Base-by-base conservation (phyloP, 2,797 vertebrate genomes). In the Acipenser oxyrinchus region DNA sequence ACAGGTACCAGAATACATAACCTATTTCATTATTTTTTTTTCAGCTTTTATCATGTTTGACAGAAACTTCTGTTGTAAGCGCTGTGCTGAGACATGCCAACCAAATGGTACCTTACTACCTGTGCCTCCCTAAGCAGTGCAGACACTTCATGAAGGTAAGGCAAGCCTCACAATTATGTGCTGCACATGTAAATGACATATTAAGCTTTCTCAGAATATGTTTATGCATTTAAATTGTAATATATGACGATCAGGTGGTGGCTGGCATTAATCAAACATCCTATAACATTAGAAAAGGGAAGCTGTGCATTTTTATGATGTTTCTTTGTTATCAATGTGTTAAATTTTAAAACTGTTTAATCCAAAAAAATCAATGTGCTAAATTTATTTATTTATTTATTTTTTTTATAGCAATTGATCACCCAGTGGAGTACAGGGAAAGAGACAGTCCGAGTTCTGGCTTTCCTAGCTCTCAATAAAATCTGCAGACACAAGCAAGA, bases 391-490 rank as follows among this genome's bases (percentile, higher is more conserved):
- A n/a, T n/a, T n/a, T n/a, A n/a, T 59, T 67, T 18, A n/a, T n/a
- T n/a, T n/a, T n/a, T 7, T 3, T 1, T 74, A 51, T 67, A 97
- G 96, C 91, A 91, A 91, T 66, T 89, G 62, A 68, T 93, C 67
- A 81, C 83, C 51, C 88, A 94, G 68, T 99, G 96, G 97, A 94
- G 95, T 81, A 95, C 93, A 0, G 96, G 95, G 0, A 95, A 99
- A 73, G 96, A 99, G 79, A 95, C 95, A 0, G 84, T 92, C 52
- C 83, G 96, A 0, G 96, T 99, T 8, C 72, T 99, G 23, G 92
- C 95, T 64, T 99, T 99, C 76, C 81, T 99, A 67, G 90, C 94
- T 66, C 91, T 99, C 15, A 87, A 91, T 83, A 95, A 94, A 81
- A 84, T 98, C 77, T 98, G 95, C 80, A 85, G 94, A 63, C 84